Conservation (phyloP, 2,888 invertebrate genomes). For the Argyresthia goedartella region DNA sequence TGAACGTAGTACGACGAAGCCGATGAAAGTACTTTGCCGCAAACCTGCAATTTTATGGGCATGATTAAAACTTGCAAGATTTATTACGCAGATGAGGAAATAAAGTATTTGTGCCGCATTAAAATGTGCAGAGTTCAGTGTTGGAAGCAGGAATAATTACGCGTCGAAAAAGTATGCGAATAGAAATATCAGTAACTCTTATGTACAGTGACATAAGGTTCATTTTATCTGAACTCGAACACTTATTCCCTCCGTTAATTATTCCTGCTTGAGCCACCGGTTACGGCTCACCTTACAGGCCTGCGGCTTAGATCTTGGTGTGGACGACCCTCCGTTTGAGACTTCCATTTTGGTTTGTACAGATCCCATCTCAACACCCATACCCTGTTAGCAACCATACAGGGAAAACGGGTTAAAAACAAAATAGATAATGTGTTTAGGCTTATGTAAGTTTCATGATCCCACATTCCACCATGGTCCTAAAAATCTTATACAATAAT, state of each 20-base stretch:
- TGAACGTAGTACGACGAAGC: constrained; percentile 86
- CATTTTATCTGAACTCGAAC: no score
- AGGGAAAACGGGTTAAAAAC: background rate
- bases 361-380: constrained; percentile 62
- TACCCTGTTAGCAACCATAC: constrained; percentile 31
- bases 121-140: background rate
- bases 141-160: background rate
- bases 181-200: no score
- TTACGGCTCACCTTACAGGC: constrained; percentile 77
- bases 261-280: no score
- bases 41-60: constrained; percentile 57
- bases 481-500: no score
- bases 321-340: constrained; percentile 45
- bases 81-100: no score
- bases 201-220: no score
- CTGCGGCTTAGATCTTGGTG: constrained; percentile 77
- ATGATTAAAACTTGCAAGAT: background rate
- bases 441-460: no score
- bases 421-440: background rate
- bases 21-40: constrained; percentile 82
- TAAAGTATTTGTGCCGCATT: no score
- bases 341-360: constrained; percentile 66
- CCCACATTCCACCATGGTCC: no score
- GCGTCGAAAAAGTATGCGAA: no score
- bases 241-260: no score